A percentile compares a stretch with the other conserved stretches of the same genome.
These are phyloP conservation scores for Rhombomys opimus DNA, from an alignment of 2,113 vertebrate species.

Conservation along the genomic window DNA sequence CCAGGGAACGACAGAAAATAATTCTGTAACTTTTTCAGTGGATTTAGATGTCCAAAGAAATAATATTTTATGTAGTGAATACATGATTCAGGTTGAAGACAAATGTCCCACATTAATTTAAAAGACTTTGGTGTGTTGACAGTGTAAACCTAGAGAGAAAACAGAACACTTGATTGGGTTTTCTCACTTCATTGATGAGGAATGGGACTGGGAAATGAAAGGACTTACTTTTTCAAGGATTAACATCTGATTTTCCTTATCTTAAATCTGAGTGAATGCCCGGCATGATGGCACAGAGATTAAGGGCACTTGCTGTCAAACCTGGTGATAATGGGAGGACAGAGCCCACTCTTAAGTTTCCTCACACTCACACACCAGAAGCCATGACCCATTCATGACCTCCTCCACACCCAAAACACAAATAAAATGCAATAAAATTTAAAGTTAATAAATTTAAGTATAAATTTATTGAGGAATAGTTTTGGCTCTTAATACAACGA, in stretches of 20 bases:
- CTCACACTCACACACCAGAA: too few species aligned
- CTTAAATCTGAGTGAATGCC: neutral
- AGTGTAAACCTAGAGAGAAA: conserved; percentile 30
- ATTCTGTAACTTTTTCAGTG: conserved; percentile 21
- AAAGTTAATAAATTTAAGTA: neutral
- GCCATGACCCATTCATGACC: neutral
- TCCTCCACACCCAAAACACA: neutral
- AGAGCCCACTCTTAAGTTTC: neutral
- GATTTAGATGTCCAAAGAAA: neutral
- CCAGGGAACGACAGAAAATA: conserved; percentile 1
- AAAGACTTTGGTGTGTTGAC: neutral
- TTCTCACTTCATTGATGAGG: neutral
- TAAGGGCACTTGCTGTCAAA: neutral
- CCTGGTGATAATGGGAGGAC: neutral
- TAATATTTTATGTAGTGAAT: neutral
- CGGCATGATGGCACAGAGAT: neutral
- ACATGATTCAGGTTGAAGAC: neutral
- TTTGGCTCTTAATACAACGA: conserved; percentile 6
- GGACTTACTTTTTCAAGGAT: neutral
- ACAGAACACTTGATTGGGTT: neutral
- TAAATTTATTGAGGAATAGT: neutral
- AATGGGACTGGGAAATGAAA: neutral
- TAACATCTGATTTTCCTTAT: conserved; percentile 2
- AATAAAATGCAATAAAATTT: neutral
- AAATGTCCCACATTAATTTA: neutral